phyloP scores from a whole-genome alignment of 2,797 vertebrate genomes.

The Gymnodraco acuticeps region DNA sequence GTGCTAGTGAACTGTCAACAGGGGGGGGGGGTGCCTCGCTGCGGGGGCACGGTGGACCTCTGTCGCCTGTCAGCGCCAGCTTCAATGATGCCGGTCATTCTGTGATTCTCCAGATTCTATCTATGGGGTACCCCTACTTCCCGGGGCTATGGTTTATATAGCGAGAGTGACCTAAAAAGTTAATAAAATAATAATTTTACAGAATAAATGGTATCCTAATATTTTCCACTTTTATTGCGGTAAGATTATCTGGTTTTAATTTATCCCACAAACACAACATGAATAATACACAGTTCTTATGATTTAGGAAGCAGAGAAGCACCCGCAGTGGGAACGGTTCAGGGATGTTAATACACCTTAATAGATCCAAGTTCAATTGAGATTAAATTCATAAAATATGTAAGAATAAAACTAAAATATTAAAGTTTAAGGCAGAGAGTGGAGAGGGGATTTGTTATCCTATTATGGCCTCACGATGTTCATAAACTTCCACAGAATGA shows the following conservation, averaged over 20 bases:
- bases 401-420: slow-evolving; percentile 61
- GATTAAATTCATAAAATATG: slow-evolving; percentile 63
- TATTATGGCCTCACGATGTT: slow-evolving; percentile 22
- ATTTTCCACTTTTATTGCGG: neutral
- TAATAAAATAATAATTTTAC: neutral
- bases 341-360: slow-evolving; percentile 53
- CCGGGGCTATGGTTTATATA: neutral
- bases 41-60: no score
- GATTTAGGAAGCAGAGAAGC: neutral
- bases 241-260: neutral
- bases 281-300: neutral
- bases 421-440: slow-evolving; percentile 46
- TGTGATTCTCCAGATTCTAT: no score
- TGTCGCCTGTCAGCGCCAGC: no score
- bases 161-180: slow-evolving; percentile 22
- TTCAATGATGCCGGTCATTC: no score
- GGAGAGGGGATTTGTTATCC: slow-evolving; percentile 36
- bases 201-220: neutral
- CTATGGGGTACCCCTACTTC: no score
- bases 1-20: no score
- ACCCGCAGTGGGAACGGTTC: no score
- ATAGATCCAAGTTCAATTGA: slow-evolving; percentile 55
- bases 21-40: no score
- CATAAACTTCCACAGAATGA: slow-evolving; percentile 1
- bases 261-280: neutral